Conservation (phyloP, 2,888 invertebrate species). For the Teleogryllus oceanicus region DNA sequence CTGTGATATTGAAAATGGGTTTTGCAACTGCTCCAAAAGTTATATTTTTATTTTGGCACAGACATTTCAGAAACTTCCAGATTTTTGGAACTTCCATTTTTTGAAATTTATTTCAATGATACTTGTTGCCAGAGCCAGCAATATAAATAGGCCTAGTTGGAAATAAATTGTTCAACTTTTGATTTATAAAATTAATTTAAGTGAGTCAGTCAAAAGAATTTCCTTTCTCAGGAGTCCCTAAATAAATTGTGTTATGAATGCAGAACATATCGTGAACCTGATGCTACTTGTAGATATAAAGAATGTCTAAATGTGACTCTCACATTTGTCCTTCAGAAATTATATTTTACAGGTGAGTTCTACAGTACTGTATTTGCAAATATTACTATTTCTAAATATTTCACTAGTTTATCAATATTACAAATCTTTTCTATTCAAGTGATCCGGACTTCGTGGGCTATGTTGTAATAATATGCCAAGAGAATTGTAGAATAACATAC, state of each 20-base stretch:
- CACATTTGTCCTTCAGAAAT: constrained; percentile 32
- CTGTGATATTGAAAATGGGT: no score
- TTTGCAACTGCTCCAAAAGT: no score
- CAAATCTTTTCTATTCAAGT: constrained; percentile 31
- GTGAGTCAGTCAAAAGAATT: not conserved
- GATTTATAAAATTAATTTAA: no score
- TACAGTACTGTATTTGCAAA: no score
- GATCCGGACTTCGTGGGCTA: constrained; percentile 31
- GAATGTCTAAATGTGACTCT: constrained; percentile 26
- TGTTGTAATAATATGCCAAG: constrained; percentile 31
- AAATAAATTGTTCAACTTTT: no score
- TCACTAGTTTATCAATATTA: constrained; percentile 25
- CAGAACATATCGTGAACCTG: constrained; percentile 29
- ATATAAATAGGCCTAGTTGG: no score
- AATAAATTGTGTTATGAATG: constrained; percentile 27
- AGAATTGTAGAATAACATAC: constrained; percentile 32
- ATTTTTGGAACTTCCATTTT: no score
- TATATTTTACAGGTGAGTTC: constrained; percentile 32
- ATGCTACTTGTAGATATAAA: constrained; percentile 33
- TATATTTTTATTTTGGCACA: no score
- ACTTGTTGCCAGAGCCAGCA: no score
- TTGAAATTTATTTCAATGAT: no score
- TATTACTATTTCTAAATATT: no score
- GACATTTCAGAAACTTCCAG: no score
- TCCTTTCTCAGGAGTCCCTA: constrained; percentile 23